Evolutionary conservation across 2,888 invertebrate species (phyloP).

Genomic region (Rapana venosa): DNA sequence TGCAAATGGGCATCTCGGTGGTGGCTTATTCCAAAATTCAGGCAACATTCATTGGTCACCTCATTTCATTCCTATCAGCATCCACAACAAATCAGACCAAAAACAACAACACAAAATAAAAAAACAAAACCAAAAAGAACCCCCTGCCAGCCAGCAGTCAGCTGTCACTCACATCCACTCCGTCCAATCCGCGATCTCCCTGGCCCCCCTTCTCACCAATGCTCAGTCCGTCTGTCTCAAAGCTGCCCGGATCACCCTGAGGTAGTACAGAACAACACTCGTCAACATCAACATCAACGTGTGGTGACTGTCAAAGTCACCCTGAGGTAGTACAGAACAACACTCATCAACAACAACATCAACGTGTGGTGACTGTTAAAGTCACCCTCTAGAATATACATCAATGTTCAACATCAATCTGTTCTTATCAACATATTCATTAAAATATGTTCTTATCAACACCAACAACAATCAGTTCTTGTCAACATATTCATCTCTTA

Average conservation of each 20-base stretch:
- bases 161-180: conserved; percentile 50
- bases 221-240: conserved; percentile 24
- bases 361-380: too few relatives aligned
- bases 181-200: conserved; percentile 59
- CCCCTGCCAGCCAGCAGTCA: not conserved
- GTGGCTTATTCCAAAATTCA: too few relatives aligned
- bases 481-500: too few relatives aligned
- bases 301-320: too few relatives aligned
- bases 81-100: not conserved
- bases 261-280: conserved; percentile 11
- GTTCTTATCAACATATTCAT: not conserved
- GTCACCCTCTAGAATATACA: not conserved
- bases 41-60: too few relatives aligned
- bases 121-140: too few relatives aligned
- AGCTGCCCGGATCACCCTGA: conserved; percentile 61
- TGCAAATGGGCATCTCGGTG: too few relatives aligned
- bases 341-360: not conserved
- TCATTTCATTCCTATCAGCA: too few relatives aligned
- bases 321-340: not conserved
- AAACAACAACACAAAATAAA: not conserved
- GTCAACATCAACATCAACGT: too few relatives aligned
- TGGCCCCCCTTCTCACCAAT: conserved; percentile 52
- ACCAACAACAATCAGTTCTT: too few relatives aligned
- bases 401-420: not conserved
- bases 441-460: too few relatives aligned